Base-by-base conservation (phyloP, 2,113 vertebrate species). In the Hystrix cristata region DNA sequence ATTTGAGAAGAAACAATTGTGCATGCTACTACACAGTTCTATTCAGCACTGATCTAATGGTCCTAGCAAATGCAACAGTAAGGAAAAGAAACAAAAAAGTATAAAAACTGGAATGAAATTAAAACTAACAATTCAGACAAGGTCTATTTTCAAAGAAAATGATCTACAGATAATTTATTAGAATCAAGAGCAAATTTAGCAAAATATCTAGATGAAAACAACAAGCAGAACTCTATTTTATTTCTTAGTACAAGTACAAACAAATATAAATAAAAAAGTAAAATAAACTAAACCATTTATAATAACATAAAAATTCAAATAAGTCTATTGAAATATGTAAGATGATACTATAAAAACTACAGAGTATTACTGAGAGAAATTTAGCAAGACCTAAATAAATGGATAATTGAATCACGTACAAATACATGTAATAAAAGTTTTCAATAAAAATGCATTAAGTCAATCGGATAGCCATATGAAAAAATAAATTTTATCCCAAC, bases 331-430 rank as follows among this genome's bases (percentile, higher is more conserved):
- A 82, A 86, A 84, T 5, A 27, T 38, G 14, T 71, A 82, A 78
- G 14, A 48, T 46, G 78, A 9, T 84, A 48, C 0, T 67, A 27
- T 38, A 84, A 83, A 93, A 94, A 11, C 3, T 55, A 48, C 21
- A 78, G 85, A 95, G 83, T 0, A 67, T 67, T 92, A 86, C 38
- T 79, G 5, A 96, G 43, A 71, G 15, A 31, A 87, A 92, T 76
- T 69, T 31, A 65, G 67, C 23, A 78, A 79, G 8, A 82, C 8
- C 38, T 92, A 69, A 43, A 82, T 81, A 76, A 94, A 31, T 95
- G 29, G 4, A 3, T 51, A 96, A 85, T 69, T 87, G 91, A 80
- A n/a, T 21, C n/a, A 76, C 53, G 19, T 92, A 78, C 43, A 93
- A 91, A 67, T 38, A 95, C 78, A 93, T 43, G 18, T 11, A 72